These are phyloP conservation scores for Archilochus colubris DNA, from an alignment of 2,113 vertebrate genomes.

Conservation along the genomic window DNA sequence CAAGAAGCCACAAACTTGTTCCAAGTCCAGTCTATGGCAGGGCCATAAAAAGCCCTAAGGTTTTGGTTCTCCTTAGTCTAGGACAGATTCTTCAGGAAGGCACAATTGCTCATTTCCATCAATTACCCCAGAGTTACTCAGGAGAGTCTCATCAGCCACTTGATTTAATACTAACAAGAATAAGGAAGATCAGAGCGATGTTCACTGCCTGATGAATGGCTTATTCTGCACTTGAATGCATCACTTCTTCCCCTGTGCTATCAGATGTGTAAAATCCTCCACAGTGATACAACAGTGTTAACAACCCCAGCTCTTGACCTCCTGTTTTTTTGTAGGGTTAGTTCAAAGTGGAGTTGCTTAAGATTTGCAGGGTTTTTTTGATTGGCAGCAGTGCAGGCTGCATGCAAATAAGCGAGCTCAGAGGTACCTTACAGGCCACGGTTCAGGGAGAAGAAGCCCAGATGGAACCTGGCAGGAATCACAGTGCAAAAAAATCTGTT, in stretches of 20 bases:
- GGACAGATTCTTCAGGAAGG: background rate
- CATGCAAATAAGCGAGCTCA: background rate
- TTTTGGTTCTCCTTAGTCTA: background rate
- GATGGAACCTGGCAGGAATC: slow-evolving; percentile 9
- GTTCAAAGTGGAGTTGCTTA: background rate
- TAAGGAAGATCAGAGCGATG: background rate
- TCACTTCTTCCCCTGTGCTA: background rate
- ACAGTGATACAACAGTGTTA: background rate
- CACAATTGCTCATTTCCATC: background rate
- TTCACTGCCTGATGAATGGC: background rate
- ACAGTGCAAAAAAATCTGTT: slow-evolving; percentile 8
- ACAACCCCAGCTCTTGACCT: background rate
- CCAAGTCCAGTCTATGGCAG: background rate
- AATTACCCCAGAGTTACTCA: background rate
- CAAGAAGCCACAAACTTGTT: background rate
- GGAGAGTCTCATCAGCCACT: background rate
- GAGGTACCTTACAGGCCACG: background rate
- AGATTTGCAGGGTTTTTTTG: background rate
- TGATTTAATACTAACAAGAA: background rate
- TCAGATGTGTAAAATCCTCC: background rate
- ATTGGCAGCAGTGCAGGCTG: background rate
- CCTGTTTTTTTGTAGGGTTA: background rate
- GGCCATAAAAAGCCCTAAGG: background rate
- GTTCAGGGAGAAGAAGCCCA: background rate
- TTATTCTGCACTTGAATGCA: background rate